Evolutionary conservation across 2,797 vertebrate species (phyloP), one percentile per base, ranked within the genome.

Genomic region (Megalops cyprinoides): DNA sequence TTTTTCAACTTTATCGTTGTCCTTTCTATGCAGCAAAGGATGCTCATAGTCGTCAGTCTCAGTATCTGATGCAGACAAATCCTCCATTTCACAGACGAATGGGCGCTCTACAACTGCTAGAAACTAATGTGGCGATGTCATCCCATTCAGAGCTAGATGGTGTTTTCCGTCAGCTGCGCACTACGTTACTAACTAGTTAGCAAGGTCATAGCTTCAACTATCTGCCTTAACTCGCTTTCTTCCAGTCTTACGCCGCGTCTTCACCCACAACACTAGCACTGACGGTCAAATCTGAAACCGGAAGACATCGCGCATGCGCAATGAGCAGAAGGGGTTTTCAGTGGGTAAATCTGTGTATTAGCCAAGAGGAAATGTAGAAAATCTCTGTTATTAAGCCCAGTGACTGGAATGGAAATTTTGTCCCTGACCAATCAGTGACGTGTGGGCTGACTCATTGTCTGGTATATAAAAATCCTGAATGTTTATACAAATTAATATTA

Each of bases 81-180:
- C 79, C 56, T 76, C 79, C 79, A 81, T 81, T 65, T 76, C 44
- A 44, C 28, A 76, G 20, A 20, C 42, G 44, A 10, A 25, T 18
- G 39, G 31, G 9, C 20, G 9, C 51, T 76, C 49, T 56, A n/a
- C 51, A 55, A 18, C 34, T 12, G 76, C 20, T 12, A 7, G 49
- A 1, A 58, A 34, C 48, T 56, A 25, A 44, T 8, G 25, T 28
- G n/a, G 31, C 39, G 4, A 23, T 74, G 51, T 46, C 53, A 80
- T 58, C 48, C 39, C 51, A 73, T 53, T 53, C 28, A 51, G 25
- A 9, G 20, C 25, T n/a, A n/a, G n/a, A 15, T 25, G 25, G 5
- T 39, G 62, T 3, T 18, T n/a, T 48, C 34, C 4, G 20, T 37
- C 23, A 65, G 25, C 10, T 65, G 31, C 18, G 18, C 14, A 18